A percentile compares a stretch with the other conserved stretches of the same genome.
phyloP scores from a whole-genome alignment of 1,140 invertebrate species.

The Gryon sp. region DNA sequence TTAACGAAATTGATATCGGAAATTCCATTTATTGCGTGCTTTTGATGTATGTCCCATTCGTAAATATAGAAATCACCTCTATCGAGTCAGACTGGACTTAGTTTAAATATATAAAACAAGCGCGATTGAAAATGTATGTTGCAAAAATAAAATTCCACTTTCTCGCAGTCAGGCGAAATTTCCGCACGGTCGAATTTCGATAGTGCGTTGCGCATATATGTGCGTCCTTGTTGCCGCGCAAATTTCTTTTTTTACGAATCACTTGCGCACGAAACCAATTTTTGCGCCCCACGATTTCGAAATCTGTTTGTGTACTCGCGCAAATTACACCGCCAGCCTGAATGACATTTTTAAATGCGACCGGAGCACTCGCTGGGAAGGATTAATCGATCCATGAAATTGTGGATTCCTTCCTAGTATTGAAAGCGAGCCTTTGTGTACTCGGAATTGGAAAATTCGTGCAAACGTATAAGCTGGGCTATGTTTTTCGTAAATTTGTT shows the following conservation, averaged over 20 bases:
- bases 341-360: slow-evolving; percentile 63
- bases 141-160: slow-evolving; percentile 27
- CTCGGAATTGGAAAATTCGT: slow-evolving; percentile 19
- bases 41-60: slow-evolving; percentile 69
- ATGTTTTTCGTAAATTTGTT: too few relatives aligned
- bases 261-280: slow-evolving; percentile 66
- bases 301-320: slow-evolving; percentile 42
- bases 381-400: slow-evolving; percentile 63
- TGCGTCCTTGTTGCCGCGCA: too few relatives aligned
- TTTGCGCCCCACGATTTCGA: slow-evolving; percentile 50
- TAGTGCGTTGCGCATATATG: too few relatives aligned
- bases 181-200: slow-evolving; percentile 53
- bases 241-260: slow-evolving; percentile 60
- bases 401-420: slow-evolving; percentile 44
- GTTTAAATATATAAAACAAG: slow-evolving; percentile 44
- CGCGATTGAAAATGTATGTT: slow-evolving; percentile 50
- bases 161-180: slow-evolving; percentile 47
- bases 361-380: slow-evolving; percentile 43
- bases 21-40: slow-evolving; percentile 70
- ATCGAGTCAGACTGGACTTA: slow-evolving; percentile 52
- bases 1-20: slow-evolving; percentile 76
- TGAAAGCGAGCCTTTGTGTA: slow-evolving; percentile 23
- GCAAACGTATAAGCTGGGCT: slow-evolving; percentile 3
- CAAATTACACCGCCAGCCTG: slow-evolving; percentile 43
- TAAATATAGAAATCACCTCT: slow-evolving; percentile 54